These are phyloP conservation scores for Cyphomyrmex costatus DNA, from an alignment of 1,140 invertebrate genomes.

Conservation along the genomic window DNA sequence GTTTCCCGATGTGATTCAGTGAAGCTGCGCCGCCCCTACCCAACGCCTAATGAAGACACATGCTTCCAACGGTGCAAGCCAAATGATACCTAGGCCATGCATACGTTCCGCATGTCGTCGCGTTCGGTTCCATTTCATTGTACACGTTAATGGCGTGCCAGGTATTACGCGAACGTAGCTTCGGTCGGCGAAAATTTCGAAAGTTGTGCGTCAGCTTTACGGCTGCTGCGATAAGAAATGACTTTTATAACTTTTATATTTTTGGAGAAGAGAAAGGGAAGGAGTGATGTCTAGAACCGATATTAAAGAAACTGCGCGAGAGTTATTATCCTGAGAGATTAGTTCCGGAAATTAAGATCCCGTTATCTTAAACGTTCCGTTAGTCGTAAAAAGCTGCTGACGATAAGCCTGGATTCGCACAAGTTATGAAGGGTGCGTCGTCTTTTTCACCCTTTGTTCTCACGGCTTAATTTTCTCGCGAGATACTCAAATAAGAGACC, in stretches of 20 bases:
- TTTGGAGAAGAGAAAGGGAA: background rate
- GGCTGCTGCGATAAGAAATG: conserved; percentile 6
- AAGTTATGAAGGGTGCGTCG: conserved; percentile 26
- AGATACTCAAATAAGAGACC: conserved; percentile 31
- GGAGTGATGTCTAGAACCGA: background rate
- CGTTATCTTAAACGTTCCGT: conserved; percentile 33
- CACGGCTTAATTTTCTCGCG: conserved; percentile 31
- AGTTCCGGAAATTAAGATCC: conserved; percentile 52
- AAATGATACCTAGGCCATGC: conserved; percentile 81
- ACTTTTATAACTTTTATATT: background rate
- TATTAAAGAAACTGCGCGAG: background rate
- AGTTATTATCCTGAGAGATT: conserved; percentile 7
- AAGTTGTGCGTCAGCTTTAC: background rate
- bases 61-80: conserved; percentile 80
- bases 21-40: conserved; percentile 76
- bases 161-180: conserved; percentile 25
- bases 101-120: conserved; percentile 79
- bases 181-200: conserved; percentile 60
- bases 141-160: conserved; percentile 76
- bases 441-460: conserved; percentile 34
- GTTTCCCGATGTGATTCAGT: conserved; percentile 82
- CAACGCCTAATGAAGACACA: conserved; percentile 83
- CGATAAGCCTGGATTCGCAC: conserved; percentile 1
- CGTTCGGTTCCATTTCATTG: conserved; percentile 79
- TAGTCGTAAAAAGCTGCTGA: conserved; percentile 26